Evolutionary conservation across 2,797 vertebrate species (phyloP), one percentile per base, ranked within the genome.

Genomic region (Gallinago solitaria): DNA sequence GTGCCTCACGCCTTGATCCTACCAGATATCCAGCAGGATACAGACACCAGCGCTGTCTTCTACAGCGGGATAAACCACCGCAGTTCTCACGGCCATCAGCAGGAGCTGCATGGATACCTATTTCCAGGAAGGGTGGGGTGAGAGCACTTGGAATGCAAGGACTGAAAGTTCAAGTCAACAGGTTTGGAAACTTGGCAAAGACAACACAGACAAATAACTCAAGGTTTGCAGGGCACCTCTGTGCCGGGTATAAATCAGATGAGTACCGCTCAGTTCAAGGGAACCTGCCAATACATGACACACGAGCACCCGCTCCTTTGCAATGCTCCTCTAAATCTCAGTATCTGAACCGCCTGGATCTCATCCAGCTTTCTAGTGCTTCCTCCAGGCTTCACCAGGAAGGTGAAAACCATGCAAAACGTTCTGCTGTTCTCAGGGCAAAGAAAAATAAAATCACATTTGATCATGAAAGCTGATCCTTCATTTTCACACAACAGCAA

Each of bases 91-190:
- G 1, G 53, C 59, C 12, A 1, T 80, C 57, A 68, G 39, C 28
- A 50, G 16, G 54, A 89, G 77, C 77, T 68, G 69, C 1, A 0
- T 41, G 75, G 83, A 57, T 89, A 87, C 78, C 86, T 87, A 33
- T n/a, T 93, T 94, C 93, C 90, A 93, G 86, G 83, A 93, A 83
- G 75, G 86, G 91, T 77, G 83, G 50, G 39, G 68, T 85, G 54
- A 89, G 61, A 93, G 60, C 60, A 43, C 76, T 88, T 82, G 53
- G 74, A 96, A 94, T 28, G 63, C 77, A 84, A 2, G 56, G 68
- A 69, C 71, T 87, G 77, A 92, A 93, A 95, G 94, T 89, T 96
- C 83, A 96, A 96, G 68, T 96, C 83, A 93, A 92, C 81, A 83
- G 86, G 81, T 95, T 90, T 54, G 64, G 75, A 94, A 94, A 93